Base-by-base conservation (phyloP, 2,888 invertebrate species). In the Gymnoscelis rufifasciata region DNA sequence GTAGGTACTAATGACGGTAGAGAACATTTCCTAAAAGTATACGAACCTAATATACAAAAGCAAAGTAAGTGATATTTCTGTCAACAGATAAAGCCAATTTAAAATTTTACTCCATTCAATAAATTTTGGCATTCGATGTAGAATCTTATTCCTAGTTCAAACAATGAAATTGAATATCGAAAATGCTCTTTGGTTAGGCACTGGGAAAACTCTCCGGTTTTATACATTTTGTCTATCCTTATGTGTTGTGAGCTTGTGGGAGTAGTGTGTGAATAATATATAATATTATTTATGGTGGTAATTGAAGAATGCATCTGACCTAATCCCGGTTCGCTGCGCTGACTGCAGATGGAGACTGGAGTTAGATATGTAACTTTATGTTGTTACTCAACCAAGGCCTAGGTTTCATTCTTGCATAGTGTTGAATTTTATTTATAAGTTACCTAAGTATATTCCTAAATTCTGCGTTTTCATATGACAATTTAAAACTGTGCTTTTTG, bases 301-400 rank as follows among this genome's bases (percentile, higher is more conserved):
- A 82, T 80, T 74, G 73, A 68, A 66, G 66, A 44, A 50, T 64
- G 59, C 51, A 62, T 60, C 54, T 51, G 66, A 71, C 66, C 71
- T 75, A 82, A 74, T 82, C 82, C 83, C 83, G 69, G 66, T 55
- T 70, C 77, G 71, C 76, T 72, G 78, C 76, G 76, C 76, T 67
- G 43, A 62, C 62, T 80, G 82, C 82, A 78, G 77, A 63, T 64
- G 60, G 44, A 31, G 43, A 52, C 57, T 62, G 59, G 30, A 28
- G 11, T 36, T 52, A 47, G 43, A 24, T 49, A 38, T 44, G 35
- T 43, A 41, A 39, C 3, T 19, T 19, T 19, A 19, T 19, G n/a
- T 40, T 39, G 38, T 50, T 33, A 33, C 31, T 13, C 14, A 24
- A 12, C 30, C 15, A 24, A 31, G 11, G 2, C 29, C 29, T 12